Evolutionary conservation across 2,113 vertebrate species (phyloP), one percentile per base, ranked within the genome.

Genomic region (Bos javanicus): DNA sequence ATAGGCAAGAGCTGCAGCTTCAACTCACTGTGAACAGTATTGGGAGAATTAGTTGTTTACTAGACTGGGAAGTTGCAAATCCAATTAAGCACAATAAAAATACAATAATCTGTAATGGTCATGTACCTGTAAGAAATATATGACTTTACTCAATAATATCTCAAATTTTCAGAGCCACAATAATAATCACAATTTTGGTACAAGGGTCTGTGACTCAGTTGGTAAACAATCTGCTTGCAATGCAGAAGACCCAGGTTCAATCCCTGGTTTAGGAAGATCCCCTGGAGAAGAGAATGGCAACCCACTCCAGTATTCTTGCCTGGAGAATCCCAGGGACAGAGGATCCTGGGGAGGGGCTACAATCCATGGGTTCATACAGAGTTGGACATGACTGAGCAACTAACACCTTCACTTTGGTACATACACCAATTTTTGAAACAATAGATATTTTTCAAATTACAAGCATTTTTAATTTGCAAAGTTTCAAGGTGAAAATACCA

Each of bases 1-100:
- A 91, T 57, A 94, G 91, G 33, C 82, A 97, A 97, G 92, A 96
- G 89, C 76, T 86, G 62, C 3, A 1, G 80, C 86, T 52, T 94
- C 86, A 94, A 87, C 78, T 81, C 87, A n/a, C 86, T 4, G 1
- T 1, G 57, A 98, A 93, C 90, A 93, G 33, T 10, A 30, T 54
- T 64, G 0, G 1, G 52, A 87, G 88, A 97, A 96, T 97, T 94
- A 84, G 52, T 89, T 97, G 92, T 98, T 96, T 97, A 86, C 87
- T 0, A 67, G 46, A 94, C 92, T 46, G 13, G 62, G 96, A 96
- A 97, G 81, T 19, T 84, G 7, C 50, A 96, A 95, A 90, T 94
- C 52, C 74, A 90, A 88, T 46, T 71, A 33, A 90, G 30, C 60
- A 78, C 56, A 96, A 30, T 14, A 93, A 56, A 71, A 91, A 43